phyloP scores from a whole-genome alignment of 2,888 invertebrate genomes.

The Psylliodes chrysocephalus region DNA sequence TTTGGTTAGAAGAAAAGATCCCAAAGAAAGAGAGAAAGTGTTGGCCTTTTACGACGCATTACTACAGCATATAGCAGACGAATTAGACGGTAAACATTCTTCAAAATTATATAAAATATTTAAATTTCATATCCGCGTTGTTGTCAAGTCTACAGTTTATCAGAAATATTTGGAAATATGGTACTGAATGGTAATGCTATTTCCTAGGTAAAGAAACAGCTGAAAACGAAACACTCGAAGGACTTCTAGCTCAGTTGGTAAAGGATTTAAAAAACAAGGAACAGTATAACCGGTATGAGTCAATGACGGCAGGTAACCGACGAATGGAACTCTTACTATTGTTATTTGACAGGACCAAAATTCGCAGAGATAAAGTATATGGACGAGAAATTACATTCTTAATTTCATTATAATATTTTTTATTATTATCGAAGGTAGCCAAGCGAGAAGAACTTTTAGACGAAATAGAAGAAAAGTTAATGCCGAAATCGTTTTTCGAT shows the following conservation, averaged over 20 bases:
- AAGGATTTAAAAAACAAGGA: constrained; percentile 56
- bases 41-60: constrained; percentile 62
- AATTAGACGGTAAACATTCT: constrained; percentile 61
- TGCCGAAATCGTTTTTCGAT: constrained; percentile 56
- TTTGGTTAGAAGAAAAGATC: constrained; percentile 58
- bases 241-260: constrained; percentile 57
- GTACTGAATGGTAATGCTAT: no score
- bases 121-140: no score
- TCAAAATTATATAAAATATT: no score
- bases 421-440: constrained; percentile 52
- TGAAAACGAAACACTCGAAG: constrained; percentile 58
- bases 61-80: constrained; percentile 62
- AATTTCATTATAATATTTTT: no score
- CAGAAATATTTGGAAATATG: no score
- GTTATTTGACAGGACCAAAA: constrained; percentile 57
- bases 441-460: constrained; percentile 60
- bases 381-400: no score
- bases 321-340: constrained; percentile 56
- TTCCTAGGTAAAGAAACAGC: constrained; percentile 44
- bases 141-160: no score
- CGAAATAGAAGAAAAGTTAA: constrained; percentile 54
- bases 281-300: constrained; percentile 53
- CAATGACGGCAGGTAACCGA: constrained; percentile 51
- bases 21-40: constrained; percentile 59
- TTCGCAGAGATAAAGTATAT: constrained; percentile 46